Evolutionary conservation across 92 coral and sea anemone species (phyloP), one percentile per base, ranked within the genome.

Genomic region (Siderastrea radians): DNA sequence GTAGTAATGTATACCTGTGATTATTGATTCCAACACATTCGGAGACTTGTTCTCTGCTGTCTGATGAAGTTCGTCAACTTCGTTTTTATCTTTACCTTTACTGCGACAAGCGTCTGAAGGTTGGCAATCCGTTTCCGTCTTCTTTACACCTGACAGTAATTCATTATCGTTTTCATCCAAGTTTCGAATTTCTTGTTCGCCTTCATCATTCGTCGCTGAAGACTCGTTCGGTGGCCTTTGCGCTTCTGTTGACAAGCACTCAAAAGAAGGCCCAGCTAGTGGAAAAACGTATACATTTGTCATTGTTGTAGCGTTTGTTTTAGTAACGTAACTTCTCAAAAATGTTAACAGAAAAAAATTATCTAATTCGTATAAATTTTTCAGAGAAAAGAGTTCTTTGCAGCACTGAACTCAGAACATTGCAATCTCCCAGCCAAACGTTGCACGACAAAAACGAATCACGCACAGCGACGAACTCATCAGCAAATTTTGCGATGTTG

Each of bases 151-250:
- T 43, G 7, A 45, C 0, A 38, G 17, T 1, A 69, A 9, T 14
- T 81, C 86, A 57, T 81, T 81, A 5, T 4, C 68, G 68, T 81
- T 81, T 81, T 81, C 76, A 57, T 81, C 86, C 16, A 4, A 26
- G 3, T 45, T 46, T 67, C 10, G 43, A 68, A 14, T 2, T 14
- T 44, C 82, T 16, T 45, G 86, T 57, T n/a, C 17, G n/a, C n/a
- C 57, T 5, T 60, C 16, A 17, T 10, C 80, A 13, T 51, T 16
- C 15, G 45, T 48, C 13, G 15, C 15, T 1, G 54, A 12, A 4
- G 70, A 44, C 7, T 83, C 78, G 61, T 49, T 62, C 17, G 79
- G 10, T 8, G 52, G 59, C 10, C 15, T 13, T 45, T 65, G 62
- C n/a, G 47, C 63, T 54, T 54, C 80, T n/a, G 50, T 38, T 6